Evolutionary conservation across 2,113 vertebrate species (phyloP).

Genomic region (Halcyon senegalensis): DNA sequence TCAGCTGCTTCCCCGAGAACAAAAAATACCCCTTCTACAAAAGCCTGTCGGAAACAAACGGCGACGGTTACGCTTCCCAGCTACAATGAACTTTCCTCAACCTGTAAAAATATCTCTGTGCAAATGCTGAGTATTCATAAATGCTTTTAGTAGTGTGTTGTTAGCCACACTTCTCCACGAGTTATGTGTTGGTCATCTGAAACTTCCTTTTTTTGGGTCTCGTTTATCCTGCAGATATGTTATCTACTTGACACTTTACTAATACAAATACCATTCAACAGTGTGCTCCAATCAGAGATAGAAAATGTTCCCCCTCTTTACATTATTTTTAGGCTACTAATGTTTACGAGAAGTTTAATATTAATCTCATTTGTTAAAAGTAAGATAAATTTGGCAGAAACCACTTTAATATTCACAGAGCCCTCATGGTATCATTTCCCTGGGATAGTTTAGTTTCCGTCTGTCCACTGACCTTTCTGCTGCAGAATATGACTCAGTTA

Average conservation of each 20-base stretch:
- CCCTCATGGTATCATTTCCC: fast-evolving
- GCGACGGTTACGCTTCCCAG: not conserved
- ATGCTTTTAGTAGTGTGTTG: slow-evolving; percentile 2
- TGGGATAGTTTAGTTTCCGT: not conserved
- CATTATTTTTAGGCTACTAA: not conserved
- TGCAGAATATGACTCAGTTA: not conserved
- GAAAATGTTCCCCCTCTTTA: not conserved
- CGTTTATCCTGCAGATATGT: not conserved
- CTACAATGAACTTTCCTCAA: not conserved
- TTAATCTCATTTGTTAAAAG: not conserved
- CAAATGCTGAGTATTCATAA: not conserved
- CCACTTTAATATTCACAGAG: not conserved
- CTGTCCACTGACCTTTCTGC: not conserved
- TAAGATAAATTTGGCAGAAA: not conserved
- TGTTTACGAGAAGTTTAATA: not conserved
- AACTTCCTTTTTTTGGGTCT: slow-evolving; percentile 32
- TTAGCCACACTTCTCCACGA: not conserved
- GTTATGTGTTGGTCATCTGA: not conserved
- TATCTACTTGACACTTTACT: not conserved
- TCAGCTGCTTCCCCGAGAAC: not conserved
- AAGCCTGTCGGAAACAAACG: not conserved
- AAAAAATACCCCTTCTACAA: not conserved
- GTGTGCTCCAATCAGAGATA: not conserved
- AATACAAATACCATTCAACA: not conserved
- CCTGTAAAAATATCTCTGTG: fast-evolving